phyloP scores from a whole-genome alignment of 2,888 invertebrate species.

The Gryllus longicercus region DNA sequence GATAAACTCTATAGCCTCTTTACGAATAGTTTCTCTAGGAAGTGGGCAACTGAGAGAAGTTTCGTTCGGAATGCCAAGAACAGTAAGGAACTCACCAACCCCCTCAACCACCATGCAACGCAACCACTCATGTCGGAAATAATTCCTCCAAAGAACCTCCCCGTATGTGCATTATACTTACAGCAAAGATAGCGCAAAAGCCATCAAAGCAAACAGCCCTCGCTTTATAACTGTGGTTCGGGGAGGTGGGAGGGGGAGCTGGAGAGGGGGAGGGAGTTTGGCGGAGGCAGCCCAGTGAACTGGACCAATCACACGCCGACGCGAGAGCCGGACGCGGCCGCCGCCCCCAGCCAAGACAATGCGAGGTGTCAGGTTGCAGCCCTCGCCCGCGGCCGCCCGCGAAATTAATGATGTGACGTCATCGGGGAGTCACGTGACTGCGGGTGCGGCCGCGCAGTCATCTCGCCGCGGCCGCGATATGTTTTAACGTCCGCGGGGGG shows the following conservation, averaged over 20 bases:
- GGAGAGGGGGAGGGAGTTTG: neutral
- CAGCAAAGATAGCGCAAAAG: no score
- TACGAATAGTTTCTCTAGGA: no score
- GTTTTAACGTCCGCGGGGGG: neutral
- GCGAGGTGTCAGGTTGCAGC: neutral
- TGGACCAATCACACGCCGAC: neutral
- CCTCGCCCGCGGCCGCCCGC: neutral
- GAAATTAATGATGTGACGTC: slow-evolving; percentile 6
- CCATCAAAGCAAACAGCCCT: neutral
- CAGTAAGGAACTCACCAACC: no score
- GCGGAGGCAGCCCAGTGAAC: neutral
- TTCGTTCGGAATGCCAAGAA: no score
- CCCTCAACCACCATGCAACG: no score
- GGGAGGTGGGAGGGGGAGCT: no score
- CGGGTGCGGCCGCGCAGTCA: neutral
- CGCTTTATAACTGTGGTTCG: neutral
- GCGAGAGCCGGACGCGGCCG: neutral
- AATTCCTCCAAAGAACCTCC: no score
- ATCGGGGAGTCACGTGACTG: neutral
- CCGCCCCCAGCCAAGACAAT: neutral
- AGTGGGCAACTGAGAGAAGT: no score
- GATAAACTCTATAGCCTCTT: no score
- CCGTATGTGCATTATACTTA: no score
- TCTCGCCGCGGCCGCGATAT: neutral
- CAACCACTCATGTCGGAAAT: no score